Base-by-base conservation (phyloP, 2,797 vertebrate species). In the Podargus strigoides region DNA sequence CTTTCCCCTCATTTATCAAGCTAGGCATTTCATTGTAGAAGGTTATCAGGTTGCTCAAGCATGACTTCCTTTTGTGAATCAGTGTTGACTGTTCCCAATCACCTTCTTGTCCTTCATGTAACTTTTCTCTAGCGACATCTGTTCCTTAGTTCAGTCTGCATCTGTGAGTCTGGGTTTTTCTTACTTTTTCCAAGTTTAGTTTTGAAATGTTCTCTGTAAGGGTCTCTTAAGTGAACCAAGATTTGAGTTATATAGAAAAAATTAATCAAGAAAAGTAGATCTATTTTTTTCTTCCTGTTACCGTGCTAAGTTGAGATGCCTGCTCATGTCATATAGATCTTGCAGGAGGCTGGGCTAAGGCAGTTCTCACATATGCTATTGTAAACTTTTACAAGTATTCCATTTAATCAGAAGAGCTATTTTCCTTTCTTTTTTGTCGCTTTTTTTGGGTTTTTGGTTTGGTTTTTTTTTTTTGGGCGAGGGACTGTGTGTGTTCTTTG, bases 401-500 rank as follows among this genome's bases (percentile, higher is more conserved):
- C 2, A 30, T 34, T 59, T 63, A 85, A 60, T 62, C 12, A 28
- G 18, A 74, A 59, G 0, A 66, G 9, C 2, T 53, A 14, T 7
- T 46, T 42, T 36, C 1, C 6, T 42, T 70, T 34, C 7, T 60
- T 21, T 28, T 56, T 39, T 36, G n/a, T n/a, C n/a, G n/a, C n/a
- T n/a, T n/a, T n/a, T 53, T 32, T 55, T 53, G 6, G 27, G 18
- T 53, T 26, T 49, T 49, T 49, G 26, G 9, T 32, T 53, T 12
- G 24, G 13, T 20, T 46, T 34, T 70, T n/a, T 7, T 58, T 27
- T 11, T 6, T 13, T 56, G 22, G 21, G 23, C 6, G 12, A 34
- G n/a, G 34, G 34, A 16, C n/a, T n/a, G 56, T 23, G 36, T 10
- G 1, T 9, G 12, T 20, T 12, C 3, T 27, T 60, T 50, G 0